These are phyloP conservation scores for Potorous gilbertii DNA, from an alignment of 2,797 vertebrate species.

Conservation along the genomic window DNA sequence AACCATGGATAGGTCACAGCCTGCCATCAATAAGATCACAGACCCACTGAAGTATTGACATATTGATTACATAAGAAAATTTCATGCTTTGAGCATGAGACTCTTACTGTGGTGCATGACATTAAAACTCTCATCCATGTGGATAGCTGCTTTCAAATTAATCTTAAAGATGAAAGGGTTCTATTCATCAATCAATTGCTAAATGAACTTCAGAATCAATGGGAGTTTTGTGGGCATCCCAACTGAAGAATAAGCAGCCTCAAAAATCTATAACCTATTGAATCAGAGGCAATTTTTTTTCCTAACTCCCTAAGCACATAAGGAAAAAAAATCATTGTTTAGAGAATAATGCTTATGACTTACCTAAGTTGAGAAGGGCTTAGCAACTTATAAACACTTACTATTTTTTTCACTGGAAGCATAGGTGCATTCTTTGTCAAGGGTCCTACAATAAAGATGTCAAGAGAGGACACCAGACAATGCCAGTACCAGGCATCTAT, in stretches of 20 bases:
- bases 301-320: background rate
- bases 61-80: background rate
- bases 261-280: background rate
- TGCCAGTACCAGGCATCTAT: background rate
- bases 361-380: background rate
- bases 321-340: background rate
- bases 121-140: background rate
- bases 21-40: background rate
- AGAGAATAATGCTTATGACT: background rate
- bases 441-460: background rate
- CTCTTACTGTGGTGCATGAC: background rate
- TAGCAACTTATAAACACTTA: background rate
- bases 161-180: background rate
- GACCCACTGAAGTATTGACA: background rate
- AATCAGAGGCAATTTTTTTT: background rate
- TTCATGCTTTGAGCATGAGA: background rate
- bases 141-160: conserved; percentile 1
- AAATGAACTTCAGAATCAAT: background rate
- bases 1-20: background rate
- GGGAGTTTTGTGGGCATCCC: background rate
- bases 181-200: background rate
- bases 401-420: background rate
- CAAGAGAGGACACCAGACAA: background rate
- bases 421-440: background rate
- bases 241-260: background rate